phyloP scores from a whole-genome alignment of 2,113 vertebrate genomes.

The Equus quagga region DNA sequence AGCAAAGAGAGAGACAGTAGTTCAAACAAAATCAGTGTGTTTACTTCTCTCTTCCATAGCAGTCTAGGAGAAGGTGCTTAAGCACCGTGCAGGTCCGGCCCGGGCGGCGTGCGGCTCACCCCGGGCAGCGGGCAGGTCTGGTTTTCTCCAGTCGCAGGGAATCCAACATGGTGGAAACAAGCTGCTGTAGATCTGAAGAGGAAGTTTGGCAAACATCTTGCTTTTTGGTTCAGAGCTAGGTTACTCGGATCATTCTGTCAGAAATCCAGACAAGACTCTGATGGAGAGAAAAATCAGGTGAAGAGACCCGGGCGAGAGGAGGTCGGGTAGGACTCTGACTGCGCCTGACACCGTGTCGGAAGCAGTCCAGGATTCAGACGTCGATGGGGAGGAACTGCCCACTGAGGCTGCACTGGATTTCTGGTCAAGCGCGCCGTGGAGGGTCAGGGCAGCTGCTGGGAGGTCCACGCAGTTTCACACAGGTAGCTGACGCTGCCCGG shows the following conservation, averaged over 20 bases:
- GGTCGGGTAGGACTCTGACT: no score
- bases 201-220: background rate
- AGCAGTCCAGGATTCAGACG: background rate
- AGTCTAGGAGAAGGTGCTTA: background rate
- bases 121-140: background rate
- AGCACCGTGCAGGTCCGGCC: background rate
- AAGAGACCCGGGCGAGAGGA: background rate
- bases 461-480: background rate
- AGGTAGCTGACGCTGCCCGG: no score
- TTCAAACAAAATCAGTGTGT: background rate
- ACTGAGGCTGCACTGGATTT: background rate
- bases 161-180: background rate
- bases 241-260: background rate
- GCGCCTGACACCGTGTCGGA: background rate
- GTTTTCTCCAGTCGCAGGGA: background rate
- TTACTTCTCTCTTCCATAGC: background rate
- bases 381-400: background rate
- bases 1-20: background rate
- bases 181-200: background rate
- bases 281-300: background rate
- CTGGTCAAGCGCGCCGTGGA: background rate
- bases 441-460: no score
- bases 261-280: background rate
- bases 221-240: background rate
- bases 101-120: background rate